phyloP scores from a whole-genome alignment of 2,797 vertebrate species.

The Centroberyx gerrardi region DNA sequence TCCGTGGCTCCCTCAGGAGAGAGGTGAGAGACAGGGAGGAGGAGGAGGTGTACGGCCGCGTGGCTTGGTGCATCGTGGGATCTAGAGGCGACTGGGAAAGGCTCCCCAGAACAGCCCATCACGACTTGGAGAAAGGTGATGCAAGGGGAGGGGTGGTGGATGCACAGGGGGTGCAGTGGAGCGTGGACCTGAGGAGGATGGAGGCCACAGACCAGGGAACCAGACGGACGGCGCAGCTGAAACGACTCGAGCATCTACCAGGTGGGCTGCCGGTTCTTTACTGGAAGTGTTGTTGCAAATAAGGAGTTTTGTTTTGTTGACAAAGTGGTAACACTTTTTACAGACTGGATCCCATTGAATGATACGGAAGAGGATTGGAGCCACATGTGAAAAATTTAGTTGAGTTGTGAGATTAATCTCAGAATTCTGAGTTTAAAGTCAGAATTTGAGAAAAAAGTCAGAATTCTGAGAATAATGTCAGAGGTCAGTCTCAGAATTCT shows the following conservation, averaged over 20 bases:
- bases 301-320: neutral
- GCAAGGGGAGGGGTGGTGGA: conserved; percentile 59
- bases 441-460: too few species aligned
- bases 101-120: conserved; percentile 68
- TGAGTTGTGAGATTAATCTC: too few species aligned
- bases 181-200: conserved; percentile 40
- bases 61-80: conserved; percentile 76
- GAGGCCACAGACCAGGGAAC: neutral
- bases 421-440: too few species aligned
- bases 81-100: conserved; percentile 59
- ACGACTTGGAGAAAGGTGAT: conserved; percentile 51
- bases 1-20: neutral
- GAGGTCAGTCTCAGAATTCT: too few species aligned
- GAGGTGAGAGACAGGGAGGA: conserved; percentile 51
- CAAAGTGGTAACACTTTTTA: too few species aligned
- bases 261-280: conserved; percentile 46
- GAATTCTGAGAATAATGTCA: too few species aligned
- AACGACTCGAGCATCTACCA: conserved; percentile 66
- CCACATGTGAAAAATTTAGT: too few species aligned
- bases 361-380: too few species aligned
- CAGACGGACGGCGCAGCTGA: conserved; percentile 30
- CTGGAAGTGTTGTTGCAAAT: too few species aligned
- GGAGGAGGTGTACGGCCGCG: conserved; percentile 39
- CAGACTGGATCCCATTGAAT: too few species aligned
- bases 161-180: conserved; percentile 49